Percentiles rank a stretch among this genome's conserved stretches.
Conservation (phyloP, 2,888 invertebrate species). For the Xestia sexstrigata region DNA sequence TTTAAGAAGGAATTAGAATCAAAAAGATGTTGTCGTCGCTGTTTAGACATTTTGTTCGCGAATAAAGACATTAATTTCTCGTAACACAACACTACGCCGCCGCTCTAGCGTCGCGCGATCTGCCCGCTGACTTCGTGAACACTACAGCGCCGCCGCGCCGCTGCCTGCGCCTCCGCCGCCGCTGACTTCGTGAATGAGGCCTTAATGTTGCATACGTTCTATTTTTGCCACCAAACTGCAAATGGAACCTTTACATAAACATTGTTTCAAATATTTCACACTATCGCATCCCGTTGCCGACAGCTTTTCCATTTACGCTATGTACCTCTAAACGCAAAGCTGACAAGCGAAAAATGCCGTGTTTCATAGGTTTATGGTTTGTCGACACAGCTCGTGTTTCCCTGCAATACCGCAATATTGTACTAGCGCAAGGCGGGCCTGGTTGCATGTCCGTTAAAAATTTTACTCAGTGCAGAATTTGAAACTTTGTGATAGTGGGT, state of each 20-base stretch:
- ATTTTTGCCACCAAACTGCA: slow-evolving; percentile 7
- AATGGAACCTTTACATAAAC: slow-evolving; percentile 3
- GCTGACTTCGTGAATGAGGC: too few species aligned
- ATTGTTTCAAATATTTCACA: slow-evolving; percentile 28
- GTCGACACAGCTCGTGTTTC: slow-evolving; percentile 34
- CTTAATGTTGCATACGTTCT: neutral
- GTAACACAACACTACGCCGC: too few species aligned
- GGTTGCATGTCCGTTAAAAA: slow-evolving; percentile 42
- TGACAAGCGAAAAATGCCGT: slow-evolving; percentile 35
- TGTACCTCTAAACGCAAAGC: slow-evolving; percentile 6
- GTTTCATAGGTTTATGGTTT: slow-evolving; percentile 13
- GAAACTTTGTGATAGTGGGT: slow-evolving; percentile 29
- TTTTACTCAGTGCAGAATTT: slow-evolving; percentile 38
- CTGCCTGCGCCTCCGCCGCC: too few species aligned
- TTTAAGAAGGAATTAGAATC: too few species aligned
- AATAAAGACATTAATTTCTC: too few species aligned
- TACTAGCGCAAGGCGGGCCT: slow-evolving; percentile 19
- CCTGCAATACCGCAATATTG: slow-evolving; percentile 21
- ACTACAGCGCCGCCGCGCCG: too few species aligned
- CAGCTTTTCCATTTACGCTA: slow-evolving; percentile 20
- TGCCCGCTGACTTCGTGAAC: too few species aligned
- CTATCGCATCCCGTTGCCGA: neutral
- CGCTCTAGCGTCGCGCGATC: too few species aligned
- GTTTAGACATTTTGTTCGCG: too few species aligned
- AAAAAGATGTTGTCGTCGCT: too few species aligned